Evolutionary conservation across 2,113 vertebrate species (phyloP).

Genomic region (Morone chrysops): DNA sequence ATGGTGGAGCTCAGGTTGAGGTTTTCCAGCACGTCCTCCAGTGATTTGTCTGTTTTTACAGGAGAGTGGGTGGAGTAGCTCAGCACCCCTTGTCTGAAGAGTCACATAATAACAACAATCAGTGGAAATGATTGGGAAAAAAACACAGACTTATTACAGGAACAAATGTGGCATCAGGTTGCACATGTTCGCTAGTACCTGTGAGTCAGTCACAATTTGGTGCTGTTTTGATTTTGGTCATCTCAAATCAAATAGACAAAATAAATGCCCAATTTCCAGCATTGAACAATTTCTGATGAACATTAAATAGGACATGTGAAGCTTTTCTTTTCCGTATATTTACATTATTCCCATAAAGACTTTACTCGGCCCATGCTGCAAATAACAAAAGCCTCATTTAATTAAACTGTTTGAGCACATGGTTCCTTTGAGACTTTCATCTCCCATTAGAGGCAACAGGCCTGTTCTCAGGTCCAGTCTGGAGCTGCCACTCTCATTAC

Average conservation of each 20-base stretch:
- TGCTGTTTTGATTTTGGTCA: slow-evolving; percentile 20
- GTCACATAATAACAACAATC: slow-evolving; percentile 60
- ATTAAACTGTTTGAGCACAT: slow-evolving; percentile 14
- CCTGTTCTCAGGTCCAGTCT: background rate
- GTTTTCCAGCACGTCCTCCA: slow-evolving; percentile 92
- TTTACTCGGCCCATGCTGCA: background rate
- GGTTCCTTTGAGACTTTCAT: slow-evolving; percentile 41
- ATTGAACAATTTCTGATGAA: background rate
- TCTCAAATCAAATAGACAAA: slow-evolving; percentile 26
- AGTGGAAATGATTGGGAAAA: slow-evolving; percentile 39
- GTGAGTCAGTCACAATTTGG: slow-evolving; percentile 31
- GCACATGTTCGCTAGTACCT: slow-evolving; percentile 10
- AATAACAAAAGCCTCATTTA: slow-evolving; percentile 28
- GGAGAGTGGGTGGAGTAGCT: slow-evolving; percentile 81
- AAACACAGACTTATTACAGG: slow-evolving; percentile 26
- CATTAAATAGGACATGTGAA: slow-evolving; percentile 2
- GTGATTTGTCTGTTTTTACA: slow-evolving; percentile 84
- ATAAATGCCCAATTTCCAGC: slow-evolving; percentile 25
- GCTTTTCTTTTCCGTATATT: background rate
- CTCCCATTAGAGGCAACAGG: slow-evolving; percentile 23
- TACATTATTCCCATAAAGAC: background rate
- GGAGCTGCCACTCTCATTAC: slow-evolving; percentile 27
- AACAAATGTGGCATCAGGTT: slow-evolving; percentile 10
- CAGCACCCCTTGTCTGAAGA: slow-evolving; percentile 83
- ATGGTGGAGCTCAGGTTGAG: slow-evolving; percentile 88